Evolutionary conservation across 2,888 invertebrate genomes (phyloP).

Genomic region (Parascotia fuliginaria): DNA sequence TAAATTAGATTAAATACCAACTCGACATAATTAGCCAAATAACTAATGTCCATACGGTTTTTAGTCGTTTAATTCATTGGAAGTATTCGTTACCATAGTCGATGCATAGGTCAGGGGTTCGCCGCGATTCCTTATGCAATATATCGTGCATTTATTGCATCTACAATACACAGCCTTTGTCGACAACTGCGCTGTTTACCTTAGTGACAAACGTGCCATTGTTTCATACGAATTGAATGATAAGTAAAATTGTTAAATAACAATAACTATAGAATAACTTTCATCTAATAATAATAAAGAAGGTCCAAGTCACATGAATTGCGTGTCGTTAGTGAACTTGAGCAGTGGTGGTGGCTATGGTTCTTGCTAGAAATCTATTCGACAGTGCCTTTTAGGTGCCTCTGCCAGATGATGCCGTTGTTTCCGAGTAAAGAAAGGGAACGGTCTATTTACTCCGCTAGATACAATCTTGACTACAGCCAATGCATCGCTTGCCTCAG

Average conservation of each 20-base stretch:
- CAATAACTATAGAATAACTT: background rate
- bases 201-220: conserved; percentile 62
- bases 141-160: conserved; percentile 69
- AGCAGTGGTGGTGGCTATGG: too few relatives aligned
- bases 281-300: too few relatives aligned
- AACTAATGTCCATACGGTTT: conserved; percentile 4
- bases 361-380: too few relatives aligned
- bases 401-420: too few relatives aligned
- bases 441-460: too few relatives aligned
- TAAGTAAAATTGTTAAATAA: background rate
- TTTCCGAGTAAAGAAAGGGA: too few relatives aligned
- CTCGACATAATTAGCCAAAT: conserved; percentile 9
- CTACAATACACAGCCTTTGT: conserved; percentile 76
- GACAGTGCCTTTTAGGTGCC: too few relatives aligned
- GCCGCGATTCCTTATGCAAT: conserved; percentile 59
- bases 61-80: conserved; percentile 36
- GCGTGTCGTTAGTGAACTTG: too few relatives aligned
- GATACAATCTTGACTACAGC: too few relatives aligned
- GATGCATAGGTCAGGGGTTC: conserved; percentile 64
- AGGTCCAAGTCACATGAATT: too few relatives aligned
- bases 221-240: conserved; percentile 34
- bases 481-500: too few relatives aligned
- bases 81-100: conserved; percentile 54
- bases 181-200: conserved; percentile 59
- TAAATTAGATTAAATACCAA: background rate